Conservation (phyloP, 2,888 invertebrate genomes). For the Axea sp. region DNA sequence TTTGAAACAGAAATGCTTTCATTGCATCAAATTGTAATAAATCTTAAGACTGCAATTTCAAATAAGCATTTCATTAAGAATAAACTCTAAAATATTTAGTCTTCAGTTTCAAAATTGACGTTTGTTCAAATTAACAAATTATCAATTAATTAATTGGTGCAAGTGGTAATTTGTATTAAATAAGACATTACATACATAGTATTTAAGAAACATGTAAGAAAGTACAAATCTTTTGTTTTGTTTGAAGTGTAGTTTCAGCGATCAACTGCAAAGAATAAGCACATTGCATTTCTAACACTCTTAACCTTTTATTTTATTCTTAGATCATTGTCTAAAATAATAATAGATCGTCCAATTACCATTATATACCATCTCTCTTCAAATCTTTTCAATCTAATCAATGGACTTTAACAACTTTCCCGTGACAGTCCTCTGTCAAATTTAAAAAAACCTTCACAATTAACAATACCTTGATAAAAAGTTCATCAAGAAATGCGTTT, state of each 20-base stretch:
- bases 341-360: constrained; percentile 53
- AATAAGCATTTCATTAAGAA: too few species aligned
- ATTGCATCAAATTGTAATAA: too few species aligned
- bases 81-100: too few species aligned
- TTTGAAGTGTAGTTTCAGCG: not conserved
- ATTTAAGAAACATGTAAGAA: constrained; percentile 3
- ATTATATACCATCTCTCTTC: constrained; percentile 42
- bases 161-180: too few species aligned
- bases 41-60: too few species aligned
- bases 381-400: constrained; percentile 43
- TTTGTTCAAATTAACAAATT: too few species aligned
- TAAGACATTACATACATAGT: too few species aligned
- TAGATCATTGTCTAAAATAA: constrained; percentile 52
- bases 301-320: constrained; percentile 51
- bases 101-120: too few species aligned
- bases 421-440: constrained; percentile 15
- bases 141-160: too few species aligned
- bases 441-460: constrained; percentile 2
- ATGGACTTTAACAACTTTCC: constrained; percentile 29
- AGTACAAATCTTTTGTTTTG: constrained; percentile 10
- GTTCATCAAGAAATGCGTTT: too few species aligned
- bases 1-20: too few species aligned
- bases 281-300: constrained; percentile 9
- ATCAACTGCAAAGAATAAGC: not conserved
- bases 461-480: not conserved